Evolutionary conservation across 2,888 invertebrate genomes (phyloP).

Genomic region (Lingula anatina): DNA sequence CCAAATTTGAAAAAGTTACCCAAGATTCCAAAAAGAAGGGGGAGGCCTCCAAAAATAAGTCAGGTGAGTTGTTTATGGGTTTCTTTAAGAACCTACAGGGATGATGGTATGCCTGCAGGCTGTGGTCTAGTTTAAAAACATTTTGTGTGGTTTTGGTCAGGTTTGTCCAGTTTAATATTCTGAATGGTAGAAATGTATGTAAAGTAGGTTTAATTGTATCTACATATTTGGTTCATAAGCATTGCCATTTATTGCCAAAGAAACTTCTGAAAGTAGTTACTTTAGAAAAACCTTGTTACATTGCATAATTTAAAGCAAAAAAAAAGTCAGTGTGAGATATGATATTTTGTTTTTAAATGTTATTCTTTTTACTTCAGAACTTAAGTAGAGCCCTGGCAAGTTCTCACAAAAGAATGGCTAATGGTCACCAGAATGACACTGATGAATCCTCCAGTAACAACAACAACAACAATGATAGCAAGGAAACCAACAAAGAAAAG

Average conservation of each 20-base stretch:
- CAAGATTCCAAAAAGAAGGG: constrained; percentile 7
- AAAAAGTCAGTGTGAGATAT: too few relatives aligned
- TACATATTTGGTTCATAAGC: too few relatives aligned
- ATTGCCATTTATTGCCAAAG: too few relatives aligned
- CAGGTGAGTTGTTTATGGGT: not conserved
- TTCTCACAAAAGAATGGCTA: not conserved
- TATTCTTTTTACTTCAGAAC: not conserved
- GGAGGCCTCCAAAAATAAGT: constrained; percentile 6
- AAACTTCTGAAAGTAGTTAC: too few relatives aligned
- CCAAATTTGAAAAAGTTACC: not conserved
- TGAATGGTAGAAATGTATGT: too few relatives aligned
- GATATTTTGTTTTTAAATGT: too few relatives aligned
- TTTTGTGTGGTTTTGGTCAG: too few relatives aligned
- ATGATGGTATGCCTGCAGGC: constrained; percentile 21
- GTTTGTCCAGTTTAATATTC: too few relatives aligned
- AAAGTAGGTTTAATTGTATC: too few relatives aligned
- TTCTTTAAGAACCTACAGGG: constrained; percentile 16
- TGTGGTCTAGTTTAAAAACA: too few relatives aligned
- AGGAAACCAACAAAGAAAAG: not conserved
- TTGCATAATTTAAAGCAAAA: too few relatives aligned
- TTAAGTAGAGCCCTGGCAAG: not conserved
- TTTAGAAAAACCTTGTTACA: too few relatives aligned
- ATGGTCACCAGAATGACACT: not conserved
- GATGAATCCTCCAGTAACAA: not conserved
- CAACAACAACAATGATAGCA: not conserved